phyloP scores from a whole-genome alignment of 2,888 invertebrate species.

The Deroplatys truncata region DNA sequence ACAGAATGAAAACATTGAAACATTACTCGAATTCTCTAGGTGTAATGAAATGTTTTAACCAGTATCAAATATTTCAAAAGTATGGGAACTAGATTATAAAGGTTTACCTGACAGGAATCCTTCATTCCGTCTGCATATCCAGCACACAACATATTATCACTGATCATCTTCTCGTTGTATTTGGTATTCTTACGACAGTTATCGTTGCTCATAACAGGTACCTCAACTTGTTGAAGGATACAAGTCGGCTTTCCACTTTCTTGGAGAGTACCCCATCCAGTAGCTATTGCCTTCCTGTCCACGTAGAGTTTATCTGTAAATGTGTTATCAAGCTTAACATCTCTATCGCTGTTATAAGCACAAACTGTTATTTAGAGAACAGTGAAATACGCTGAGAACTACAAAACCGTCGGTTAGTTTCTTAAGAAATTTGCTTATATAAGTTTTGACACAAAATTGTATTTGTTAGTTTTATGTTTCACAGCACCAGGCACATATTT shows the following conservation, averaged over 20 bases:
- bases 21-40: too few species aligned
- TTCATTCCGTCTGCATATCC: slow-evolving; percentile 71
- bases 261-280: slow-evolving; percentile 84
- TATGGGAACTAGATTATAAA: too few species aligned
- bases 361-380: background rate
- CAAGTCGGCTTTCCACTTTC: slow-evolving; percentile 85
- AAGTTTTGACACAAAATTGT: too few species aligned
- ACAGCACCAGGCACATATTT: too few species aligned
- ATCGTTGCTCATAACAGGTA: slow-evolving; percentile 63
- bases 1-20: too few species aligned
- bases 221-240: slow-evolving; percentile 76
- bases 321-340: background rate
- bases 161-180: slow-evolving; percentile 79
- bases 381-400: background rate
- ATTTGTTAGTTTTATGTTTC: too few species aligned
- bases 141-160: slow-evolving; percentile 85
- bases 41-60: too few species aligned
- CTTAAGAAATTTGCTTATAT: too few species aligned
- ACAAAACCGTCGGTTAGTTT: too few species aligned
- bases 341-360: background rate
- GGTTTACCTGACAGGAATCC: slow-evolving; percentile 74
- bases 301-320: slow-evolving; percentile 62
- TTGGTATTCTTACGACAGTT: slow-evolving; percentile 68
- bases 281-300: slow-evolving; percentile 67
- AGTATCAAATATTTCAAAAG: too few species aligned